Conservation (phyloP, 2,888 invertebrate species). For the Gnatocerus cornutus region DNA sequence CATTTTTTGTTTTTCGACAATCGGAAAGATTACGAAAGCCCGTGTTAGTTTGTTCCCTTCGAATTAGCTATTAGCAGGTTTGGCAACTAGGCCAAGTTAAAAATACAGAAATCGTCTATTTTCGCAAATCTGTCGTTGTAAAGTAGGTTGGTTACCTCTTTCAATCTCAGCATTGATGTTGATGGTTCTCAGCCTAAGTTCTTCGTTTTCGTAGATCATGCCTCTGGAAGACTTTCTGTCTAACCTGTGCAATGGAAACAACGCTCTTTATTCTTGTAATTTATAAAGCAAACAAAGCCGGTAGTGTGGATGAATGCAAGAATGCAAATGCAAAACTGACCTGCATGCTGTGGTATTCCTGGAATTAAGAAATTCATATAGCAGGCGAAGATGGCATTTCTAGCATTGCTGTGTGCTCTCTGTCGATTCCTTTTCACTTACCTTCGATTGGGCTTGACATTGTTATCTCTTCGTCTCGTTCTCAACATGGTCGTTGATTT, state of each 20-base stretch:
- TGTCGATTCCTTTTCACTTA: conserved; percentile 65
- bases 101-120: too few relatives aligned
- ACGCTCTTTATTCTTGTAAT: background rate
- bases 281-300: background rate
- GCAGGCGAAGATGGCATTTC: background rate
- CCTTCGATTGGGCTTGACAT: conserved; percentile 92
- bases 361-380: conserved; percentile 50
- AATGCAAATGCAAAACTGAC: conserved; percentile 54
- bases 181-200: conserved; percentile 89
- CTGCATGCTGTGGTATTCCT: conserved; percentile 62
- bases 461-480: conserved; percentile 88
- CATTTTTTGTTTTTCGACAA: too few relatives aligned
- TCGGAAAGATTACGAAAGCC: too few relatives aligned
- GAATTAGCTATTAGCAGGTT: too few relatives aligned
- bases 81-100: too few relatives aligned
- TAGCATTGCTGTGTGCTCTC: background rate
- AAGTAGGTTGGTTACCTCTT: conserved; percentile 76
- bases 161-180: conserved; percentile 95
- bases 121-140: too few relatives aligned
- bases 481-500: conserved; percentile 85
- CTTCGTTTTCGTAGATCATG: conserved; percentile 96
- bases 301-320: background rate
- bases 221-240: conserved; percentile 93
- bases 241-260: conserved; percentile 73
- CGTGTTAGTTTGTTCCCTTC: too few relatives aligned